These are phyloP conservation scores for Alosa sapidissima DNA, from an alignment of 2,797 vertebrate genomes.

Conservation along the genomic window DNA sequence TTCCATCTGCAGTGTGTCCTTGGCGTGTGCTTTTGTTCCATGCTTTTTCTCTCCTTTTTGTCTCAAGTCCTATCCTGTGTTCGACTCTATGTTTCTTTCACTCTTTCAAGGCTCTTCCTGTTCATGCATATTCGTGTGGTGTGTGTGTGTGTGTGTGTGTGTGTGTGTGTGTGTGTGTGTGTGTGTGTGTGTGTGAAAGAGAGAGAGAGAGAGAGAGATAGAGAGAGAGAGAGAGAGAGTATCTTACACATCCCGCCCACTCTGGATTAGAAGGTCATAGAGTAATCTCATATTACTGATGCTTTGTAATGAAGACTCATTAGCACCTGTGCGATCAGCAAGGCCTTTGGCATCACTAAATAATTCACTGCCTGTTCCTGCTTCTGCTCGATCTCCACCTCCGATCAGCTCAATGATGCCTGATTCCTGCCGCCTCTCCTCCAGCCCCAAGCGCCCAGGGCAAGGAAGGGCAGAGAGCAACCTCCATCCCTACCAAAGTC, in stretches of 20 bases:
- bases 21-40: not conserved
- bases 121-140: not conserved
- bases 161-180: not conserved
- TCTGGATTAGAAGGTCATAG: not conserved
- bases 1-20: not conserved
- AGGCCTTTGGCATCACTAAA: not conserved
- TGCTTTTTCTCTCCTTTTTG: not conserved
- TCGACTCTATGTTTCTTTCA: not conserved
- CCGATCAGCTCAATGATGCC: not conserved
- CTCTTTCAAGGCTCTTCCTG: not conserved
- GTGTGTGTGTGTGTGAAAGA: not conserved
- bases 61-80: not conserved
- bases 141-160: constrained; percentile 3
- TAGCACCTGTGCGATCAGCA: not conserved
- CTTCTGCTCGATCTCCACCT: not conserved
- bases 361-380: not conserved
- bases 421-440: not conserved
- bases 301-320: constrained; percentile 9
- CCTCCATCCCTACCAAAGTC: not conserved
- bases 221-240: not conserved
- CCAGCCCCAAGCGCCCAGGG: not conserved
- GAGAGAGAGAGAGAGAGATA: not conserved
- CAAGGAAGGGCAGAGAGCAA: not conserved
- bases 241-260: not conserved
- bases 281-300: constrained; percentile 2